Evolutionary conservation across 2,797 vertebrate genomes (phyloP).

Genomic region (Fistularia tabacaria): DNA sequence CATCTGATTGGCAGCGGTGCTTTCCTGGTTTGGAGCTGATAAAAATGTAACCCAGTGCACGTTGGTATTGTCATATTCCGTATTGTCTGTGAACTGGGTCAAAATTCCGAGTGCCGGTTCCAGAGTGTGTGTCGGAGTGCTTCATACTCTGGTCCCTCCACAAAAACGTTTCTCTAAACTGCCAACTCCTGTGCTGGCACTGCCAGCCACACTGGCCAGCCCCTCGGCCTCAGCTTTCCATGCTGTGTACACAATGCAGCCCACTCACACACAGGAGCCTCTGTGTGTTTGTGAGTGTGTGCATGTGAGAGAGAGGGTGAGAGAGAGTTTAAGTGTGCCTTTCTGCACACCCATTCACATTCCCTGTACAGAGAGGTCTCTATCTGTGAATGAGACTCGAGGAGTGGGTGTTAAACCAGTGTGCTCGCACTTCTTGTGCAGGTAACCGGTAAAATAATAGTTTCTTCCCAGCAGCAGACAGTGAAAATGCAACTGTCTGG

Average conservation of each 20-base stretch:
- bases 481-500: too few species aligned
- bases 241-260: slow-evolving; percentile 58
- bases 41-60: too few species aligned
- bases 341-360: slow-evolving; percentile 40
- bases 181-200: slow-evolving; percentile 51
- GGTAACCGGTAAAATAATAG: too few species aligned
- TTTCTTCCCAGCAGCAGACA: too few species aligned
- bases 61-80: too few species aligned
- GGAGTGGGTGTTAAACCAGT: slow-evolving; percentile 15
- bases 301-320: background rate
- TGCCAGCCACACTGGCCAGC: slow-evolving; percentile 49
- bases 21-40: too few species aligned
- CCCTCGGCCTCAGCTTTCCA: slow-evolving; percentile 46
- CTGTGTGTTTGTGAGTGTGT: slow-evolving; percentile 13
- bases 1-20: too few species aligned
- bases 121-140: slow-evolving; percentile 16
- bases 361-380: slow-evolving; percentile 49
- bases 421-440: too few species aligned
- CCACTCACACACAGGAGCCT: slow-evolving; percentile 43
- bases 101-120: slow-evolving; percentile 4
- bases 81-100: background rate
- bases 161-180: slow-evolving; percentile 34
- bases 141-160: slow-evolving; percentile 11
- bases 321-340: slow-evolving; percentile 12
- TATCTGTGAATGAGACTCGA: slow-evolving; percentile 46